These are phyloP conservation scores for Urechis unicinctus DNA, from an alignment of 2,888 invertebrate species.

Conservation along the genomic window DNA sequence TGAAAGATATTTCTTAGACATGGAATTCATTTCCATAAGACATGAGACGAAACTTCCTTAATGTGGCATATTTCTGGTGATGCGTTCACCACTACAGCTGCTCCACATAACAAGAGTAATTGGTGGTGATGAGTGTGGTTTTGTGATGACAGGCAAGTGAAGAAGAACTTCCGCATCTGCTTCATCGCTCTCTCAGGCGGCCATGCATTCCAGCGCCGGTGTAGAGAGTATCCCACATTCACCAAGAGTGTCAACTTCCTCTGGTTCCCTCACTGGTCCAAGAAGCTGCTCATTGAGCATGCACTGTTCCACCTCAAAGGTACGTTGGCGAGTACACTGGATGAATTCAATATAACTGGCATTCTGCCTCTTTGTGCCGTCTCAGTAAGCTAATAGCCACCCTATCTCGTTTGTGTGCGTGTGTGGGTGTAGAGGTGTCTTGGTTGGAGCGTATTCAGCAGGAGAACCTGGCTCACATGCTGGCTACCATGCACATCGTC, in stretches of 20 bases:
- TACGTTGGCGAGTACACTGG: too few species aligned
- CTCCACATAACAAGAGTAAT: too few species aligned
- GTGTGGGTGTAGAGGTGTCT: conserved; percentile 7
- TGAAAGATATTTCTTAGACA: too few species aligned
- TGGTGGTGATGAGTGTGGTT: too few species aligned
- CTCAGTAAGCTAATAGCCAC: too few species aligned
- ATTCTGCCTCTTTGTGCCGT: too few species aligned
- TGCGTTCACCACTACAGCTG: too few species aligned
- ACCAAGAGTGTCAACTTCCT: conserved; percentile 47
- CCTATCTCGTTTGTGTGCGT: too few species aligned
- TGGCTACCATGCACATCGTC: conserved; percentile 49
- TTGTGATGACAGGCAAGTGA: conserved; percentile 35
- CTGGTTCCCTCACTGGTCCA: conserved; percentile 49
- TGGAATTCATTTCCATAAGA: too few species aligned
- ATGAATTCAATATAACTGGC: too few species aligned
- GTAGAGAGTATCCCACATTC: conserved; percentile 42
- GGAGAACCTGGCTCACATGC: conserved; percentile 49
- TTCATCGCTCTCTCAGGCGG: conserved; percentile 35
- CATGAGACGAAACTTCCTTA: too few species aligned
- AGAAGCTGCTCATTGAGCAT: conserved; percentile 43
- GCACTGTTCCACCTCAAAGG: conserved; percentile 42
- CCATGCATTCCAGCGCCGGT: conserved; percentile 39
- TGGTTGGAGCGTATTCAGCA: conserved; percentile 41
- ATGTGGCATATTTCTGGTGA: too few species aligned
- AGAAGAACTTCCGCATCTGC: conserved; percentile 46